Base-by-base conservation (phyloP, 1,140 invertebrate species). In the Papilio dardanus region DNA sequence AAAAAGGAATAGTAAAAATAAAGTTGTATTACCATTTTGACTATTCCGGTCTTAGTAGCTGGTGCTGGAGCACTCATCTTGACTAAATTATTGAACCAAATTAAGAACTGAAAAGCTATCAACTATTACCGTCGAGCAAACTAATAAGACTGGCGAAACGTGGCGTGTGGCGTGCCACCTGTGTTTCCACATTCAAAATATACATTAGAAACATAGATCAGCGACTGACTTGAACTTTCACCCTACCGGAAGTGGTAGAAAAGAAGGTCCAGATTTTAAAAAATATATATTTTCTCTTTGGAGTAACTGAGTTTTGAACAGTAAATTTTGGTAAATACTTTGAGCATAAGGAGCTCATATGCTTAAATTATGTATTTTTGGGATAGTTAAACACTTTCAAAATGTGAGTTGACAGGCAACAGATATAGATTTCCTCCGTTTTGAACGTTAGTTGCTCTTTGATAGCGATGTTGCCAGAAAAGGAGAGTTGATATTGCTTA, bases 131-230 rank as follows among this genome's bases (percentile, higher is more conserved):
- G 84, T 86, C 76, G 85, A 87, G 73, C 78, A 81, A 77, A 83
- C 83, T 85, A 87, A 73, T 89, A 87, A 82, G 83, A 86, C 85
- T 87, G 86, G 86, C 88, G 89, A 92, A 92, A 92, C 91, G 90
- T 91, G 89, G 90, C 67, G 67, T 62, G 67, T 69, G 67, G 67
- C 90, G 86, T 82, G 80, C 81, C 54, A 76, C 24, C 74, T 83
- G 83, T 89, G 89, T 92, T 91, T 76, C 88, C 88, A 88, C 66
- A 81, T 42, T 81, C 37, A 79, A 85, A 85, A 80, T 77, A 62
- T 66, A 76, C 40, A 37, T 66, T 35, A 71, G 37, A 71, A 50
- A 37, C 74, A 74, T 40, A 68, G 40, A 71, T 19, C 30, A 35
- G 68, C 24, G 24, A 62, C 24, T 12, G 54, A 50, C 12, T 28